Conservation (phyloP, 1,140 invertebrate genomes). For the Solenopsis fugax region DNA sequence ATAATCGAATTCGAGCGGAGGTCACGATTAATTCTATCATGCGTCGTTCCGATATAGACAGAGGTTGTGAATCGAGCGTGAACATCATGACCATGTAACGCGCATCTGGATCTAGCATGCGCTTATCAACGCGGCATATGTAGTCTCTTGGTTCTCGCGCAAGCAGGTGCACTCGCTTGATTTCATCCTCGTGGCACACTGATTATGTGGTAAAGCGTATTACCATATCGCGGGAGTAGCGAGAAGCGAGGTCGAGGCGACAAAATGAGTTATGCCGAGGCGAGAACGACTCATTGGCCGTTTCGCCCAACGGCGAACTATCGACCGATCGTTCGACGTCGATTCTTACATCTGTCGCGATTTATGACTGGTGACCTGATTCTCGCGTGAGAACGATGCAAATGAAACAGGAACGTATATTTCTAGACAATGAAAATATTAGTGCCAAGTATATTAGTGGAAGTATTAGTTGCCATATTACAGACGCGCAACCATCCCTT, state of each 20-base stretch:
- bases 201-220: constrained; percentile 45
- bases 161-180: constrained; percentile 42
- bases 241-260: not conserved
- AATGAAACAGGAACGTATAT: constrained; percentile 15
- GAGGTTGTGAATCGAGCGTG: constrained; percentile 16
- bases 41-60: constrained; percentile 18
- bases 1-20: not conserved
- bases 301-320: not conserved
- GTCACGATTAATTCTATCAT: constrained; percentile 36
- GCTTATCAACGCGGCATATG: not conserved
- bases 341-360: constrained; percentile 34
- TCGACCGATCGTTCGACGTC: constrained; percentile 21
- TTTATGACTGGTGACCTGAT: constrained; percentile 48
- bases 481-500: too few relatives aligned
- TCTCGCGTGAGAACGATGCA: not conserved
- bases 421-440: not conserved
- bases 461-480: too few relatives aligned
- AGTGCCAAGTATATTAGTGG: too few relatives aligned
- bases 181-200: constrained; percentile 20
- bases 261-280: not conserved
- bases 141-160: not conserved
- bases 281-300: constrained; percentile 17
- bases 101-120: constrained; percentile 27
- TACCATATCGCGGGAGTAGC: not conserved
- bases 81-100: constrained; percentile 5